Evolutionary conservation across 2,113 vertebrate species (phyloP), one percentile per base, ranked within the genome.

Genomic region (Notothenia coriiceps): DNA sequence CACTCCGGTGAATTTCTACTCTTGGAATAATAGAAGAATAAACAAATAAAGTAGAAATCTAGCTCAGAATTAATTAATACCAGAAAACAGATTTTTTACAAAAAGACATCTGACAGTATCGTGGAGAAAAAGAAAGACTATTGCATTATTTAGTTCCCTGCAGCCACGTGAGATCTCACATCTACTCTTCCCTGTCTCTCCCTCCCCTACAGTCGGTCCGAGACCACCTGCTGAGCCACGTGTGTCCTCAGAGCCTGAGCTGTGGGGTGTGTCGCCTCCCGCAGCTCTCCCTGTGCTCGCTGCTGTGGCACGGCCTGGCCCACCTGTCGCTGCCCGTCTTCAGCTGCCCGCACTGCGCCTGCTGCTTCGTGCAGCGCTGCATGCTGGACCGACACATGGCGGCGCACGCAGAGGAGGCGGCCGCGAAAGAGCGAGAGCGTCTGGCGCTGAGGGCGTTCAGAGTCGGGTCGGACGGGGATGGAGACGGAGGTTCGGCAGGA

Each of bases 261-360:
- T 99, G 98, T 10, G 91, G 94, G 0, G 81, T 99, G 65, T 99
- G 98, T 3, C 96, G 96, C 82, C 95, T 96, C 80, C 87, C 96
- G 15, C 97, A 96, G 88, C 94, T 95, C 59, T 97, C 95, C 12
- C 90, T 96, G 22, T 99, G 98, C 92, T 93, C 97, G 86, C 95
- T 99, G 65, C 91, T 99, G 93, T 99, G 97, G 97, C 98, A 99
- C 87, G 50, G 94, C 0, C 95, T 99, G 44, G 90, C 96, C 10
- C 98, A 99, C 89, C 88, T 98, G 43, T 94, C 96, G 0, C 65
- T 99, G 85, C 95, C 96, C 0, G 92, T 98, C 65, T 97, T 97
- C 94, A 95, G 96, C 89, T 99, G 98, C 92, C 97, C 97, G 0
- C 94, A 96, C 12, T 98, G 98, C 0, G 94, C 96, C 62, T 95